Evolutionary conservation across 2,113 vertebrate species (phyloP).

Genomic region (Tetrao urogallus): DNA sequence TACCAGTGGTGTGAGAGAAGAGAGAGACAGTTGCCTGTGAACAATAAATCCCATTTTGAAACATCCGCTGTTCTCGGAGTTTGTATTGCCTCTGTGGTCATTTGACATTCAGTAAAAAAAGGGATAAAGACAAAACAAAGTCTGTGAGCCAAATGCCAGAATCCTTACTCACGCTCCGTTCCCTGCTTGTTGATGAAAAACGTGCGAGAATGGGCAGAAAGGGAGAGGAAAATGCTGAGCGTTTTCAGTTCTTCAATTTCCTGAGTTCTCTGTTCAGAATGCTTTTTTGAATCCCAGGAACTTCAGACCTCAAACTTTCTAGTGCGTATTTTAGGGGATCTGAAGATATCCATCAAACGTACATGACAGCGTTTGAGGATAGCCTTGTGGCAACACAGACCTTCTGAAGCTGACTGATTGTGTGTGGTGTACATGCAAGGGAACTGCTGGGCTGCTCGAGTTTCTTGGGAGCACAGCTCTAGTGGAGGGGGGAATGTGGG

Average conservation of each 20-base stretch:
- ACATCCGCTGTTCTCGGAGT: not conserved
- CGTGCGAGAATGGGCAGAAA: not conserved
- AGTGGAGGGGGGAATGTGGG: not conserved
- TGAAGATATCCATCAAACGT: not conserved
- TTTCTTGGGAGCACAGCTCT: not conserved
- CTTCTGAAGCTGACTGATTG: not conserved
- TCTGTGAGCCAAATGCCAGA: constrained; percentile 13
- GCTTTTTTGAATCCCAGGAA: not conserved
- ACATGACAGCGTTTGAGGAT: not conserved
- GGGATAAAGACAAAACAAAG: constrained; percentile 45
- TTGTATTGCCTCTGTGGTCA: constrained; percentile 16
- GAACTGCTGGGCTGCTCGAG: not conserved
- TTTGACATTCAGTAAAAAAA: constrained; percentile 8
- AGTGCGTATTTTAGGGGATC: not conserved
- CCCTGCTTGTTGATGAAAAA: not conserved
- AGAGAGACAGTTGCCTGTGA: not conserved
- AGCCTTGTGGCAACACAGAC: not conserved
- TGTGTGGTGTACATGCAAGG: not conserved
- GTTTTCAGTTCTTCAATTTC: not conserved
- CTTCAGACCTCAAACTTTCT: not conserved
- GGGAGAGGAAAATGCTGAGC: not conserved
- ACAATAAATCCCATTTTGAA: not conserved
- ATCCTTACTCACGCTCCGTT: not conserved
- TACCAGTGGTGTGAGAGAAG: not conserved
- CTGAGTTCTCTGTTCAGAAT: not conserved